Evolutionary conservation across 2,888 invertebrate species (phyloP).

Genomic region (Trachelus iudaicus): DNA sequence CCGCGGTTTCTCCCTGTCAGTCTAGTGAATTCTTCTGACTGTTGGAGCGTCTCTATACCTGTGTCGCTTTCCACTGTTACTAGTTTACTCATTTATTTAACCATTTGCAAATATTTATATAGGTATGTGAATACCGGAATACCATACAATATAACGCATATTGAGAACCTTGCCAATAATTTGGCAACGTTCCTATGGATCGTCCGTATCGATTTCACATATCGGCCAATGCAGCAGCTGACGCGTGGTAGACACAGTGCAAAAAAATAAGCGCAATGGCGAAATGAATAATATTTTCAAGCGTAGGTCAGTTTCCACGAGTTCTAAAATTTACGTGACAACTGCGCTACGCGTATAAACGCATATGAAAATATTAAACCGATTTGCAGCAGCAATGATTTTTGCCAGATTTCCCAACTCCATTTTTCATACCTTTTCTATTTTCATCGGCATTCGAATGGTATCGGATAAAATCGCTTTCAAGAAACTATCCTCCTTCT

Average conservation of each 20-base stretch:
- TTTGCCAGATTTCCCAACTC: not conserved
- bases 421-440: not conserved
- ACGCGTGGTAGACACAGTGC: not conserved
- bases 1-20: not conserved
- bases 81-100: not conserved
- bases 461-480: not conserved
- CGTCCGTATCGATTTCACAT: not conserved
- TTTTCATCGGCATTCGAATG: not conserved
- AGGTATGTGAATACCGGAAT: not conserved
- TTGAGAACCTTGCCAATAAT: not conserved
- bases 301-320: not conserved
- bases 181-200: not conserved
- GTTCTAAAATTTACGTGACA: not conserved
- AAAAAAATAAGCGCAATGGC: not conserved
- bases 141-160: not conserved
- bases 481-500: not conserved
- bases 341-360: not conserved
- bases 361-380: not conserved
- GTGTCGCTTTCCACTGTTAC: not conserved
- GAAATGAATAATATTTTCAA: not conserved
- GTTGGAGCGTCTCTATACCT: not conserved
- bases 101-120: not conserved
- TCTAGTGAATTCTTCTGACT: not conserved
- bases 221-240: not conserved
- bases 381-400: not conserved